These are phyloP conservation scores for Oeneis ivallda DNA, from an alignment of 2,888 invertebrate genomes.

Conservation along the genomic window DNA sequence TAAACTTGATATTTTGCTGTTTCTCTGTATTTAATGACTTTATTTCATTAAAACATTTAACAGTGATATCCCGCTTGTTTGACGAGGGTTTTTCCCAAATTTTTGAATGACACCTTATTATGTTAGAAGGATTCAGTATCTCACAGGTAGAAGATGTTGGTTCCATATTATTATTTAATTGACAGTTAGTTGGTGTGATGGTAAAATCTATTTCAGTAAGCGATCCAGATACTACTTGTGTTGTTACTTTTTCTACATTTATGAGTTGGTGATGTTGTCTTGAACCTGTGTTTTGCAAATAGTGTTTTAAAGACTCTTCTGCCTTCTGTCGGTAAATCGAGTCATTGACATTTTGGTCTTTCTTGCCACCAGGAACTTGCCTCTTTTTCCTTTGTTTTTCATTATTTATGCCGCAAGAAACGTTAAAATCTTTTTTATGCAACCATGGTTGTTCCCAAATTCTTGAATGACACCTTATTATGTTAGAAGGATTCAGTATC, in stretches of 20 bases:
- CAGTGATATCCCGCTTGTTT: conserved; percentile 44
- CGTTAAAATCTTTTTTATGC: conserved; percentile 52
- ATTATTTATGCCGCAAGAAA: too few species aligned
- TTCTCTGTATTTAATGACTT: too few species aligned
- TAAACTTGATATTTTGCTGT: background rate
- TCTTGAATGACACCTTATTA: conserved; percentile 60
- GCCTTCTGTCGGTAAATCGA: conserved; percentile 49
- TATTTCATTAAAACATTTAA: conserved; percentile 39
- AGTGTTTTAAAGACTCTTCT: conserved; percentile 50
- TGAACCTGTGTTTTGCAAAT: conserved; percentile 42
- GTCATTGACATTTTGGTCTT: conserved; percentile 40
- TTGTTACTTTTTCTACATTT: conserved; percentile 49
- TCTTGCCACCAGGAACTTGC: conserved; percentile 18
- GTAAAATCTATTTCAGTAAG: conserved; percentile 51
- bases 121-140: conserved; percentile 26
- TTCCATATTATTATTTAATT: conserved; percentile 25
- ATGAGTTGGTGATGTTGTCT: conserved; percentile 45
- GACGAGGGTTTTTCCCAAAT: conserved; percentile 49
- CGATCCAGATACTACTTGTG: conserved; percentile 49
- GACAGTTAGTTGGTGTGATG: conserved; percentile 48
- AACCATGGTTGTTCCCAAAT: too few species aligned
- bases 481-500: conserved; percentile 30
- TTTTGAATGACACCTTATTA: conserved; percentile 58
- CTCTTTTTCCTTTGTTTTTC: conserved; percentile 24
- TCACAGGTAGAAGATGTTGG: background rate